Percentiles rank a stretch among this genome's conserved stretches.
Conservation (phyloP, 2,888 invertebrate species). For the Odontomyia ornata region DNA sequence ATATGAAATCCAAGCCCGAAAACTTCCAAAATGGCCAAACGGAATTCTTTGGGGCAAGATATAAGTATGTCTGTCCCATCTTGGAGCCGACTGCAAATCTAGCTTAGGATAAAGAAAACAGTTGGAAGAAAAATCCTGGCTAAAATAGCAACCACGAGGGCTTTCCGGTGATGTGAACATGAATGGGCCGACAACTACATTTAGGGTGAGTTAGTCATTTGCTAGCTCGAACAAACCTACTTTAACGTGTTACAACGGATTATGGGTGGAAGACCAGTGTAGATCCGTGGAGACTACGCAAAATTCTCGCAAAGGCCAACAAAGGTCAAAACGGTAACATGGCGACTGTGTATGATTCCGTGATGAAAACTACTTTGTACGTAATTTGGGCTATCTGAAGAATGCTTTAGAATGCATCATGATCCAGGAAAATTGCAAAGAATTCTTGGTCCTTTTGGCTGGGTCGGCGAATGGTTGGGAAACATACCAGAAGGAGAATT, state of each 20-base stretch:
- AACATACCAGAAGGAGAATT: conserved; percentile 8
- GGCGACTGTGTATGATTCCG: background rate
- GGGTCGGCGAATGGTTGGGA: background rate
- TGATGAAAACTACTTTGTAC: conserved; percentile 30
- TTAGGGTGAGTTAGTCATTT: background rate
- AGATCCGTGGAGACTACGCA: background rate
- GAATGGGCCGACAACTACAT: conserved; percentile 10
- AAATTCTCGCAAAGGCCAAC: background rate
- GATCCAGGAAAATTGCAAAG: background rate
- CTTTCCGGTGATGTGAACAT: conserved; percentile 6
- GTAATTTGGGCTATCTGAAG: conserved; percentile 29
- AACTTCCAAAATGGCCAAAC: conserved; percentile 1
- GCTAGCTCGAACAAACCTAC: background rate
- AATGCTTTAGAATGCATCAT: conserved; percentile 8
- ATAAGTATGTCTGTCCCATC: background rate
- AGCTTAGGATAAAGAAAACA: background rate
- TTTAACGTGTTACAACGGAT: background rate
- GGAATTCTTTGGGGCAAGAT: conserved; percentile 6
- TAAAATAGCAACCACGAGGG: conserved; percentile 9
- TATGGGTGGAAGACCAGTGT: background rate
- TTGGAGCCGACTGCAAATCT: background rate
- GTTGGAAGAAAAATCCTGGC: background rate
- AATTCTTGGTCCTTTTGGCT: background rate
- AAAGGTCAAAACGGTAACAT: background rate
- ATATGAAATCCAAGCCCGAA: conserved; percentile 1